Conservation (phyloP, 2,113 vertebrate genomes). For the Notarius quadriscutis region DNA sequence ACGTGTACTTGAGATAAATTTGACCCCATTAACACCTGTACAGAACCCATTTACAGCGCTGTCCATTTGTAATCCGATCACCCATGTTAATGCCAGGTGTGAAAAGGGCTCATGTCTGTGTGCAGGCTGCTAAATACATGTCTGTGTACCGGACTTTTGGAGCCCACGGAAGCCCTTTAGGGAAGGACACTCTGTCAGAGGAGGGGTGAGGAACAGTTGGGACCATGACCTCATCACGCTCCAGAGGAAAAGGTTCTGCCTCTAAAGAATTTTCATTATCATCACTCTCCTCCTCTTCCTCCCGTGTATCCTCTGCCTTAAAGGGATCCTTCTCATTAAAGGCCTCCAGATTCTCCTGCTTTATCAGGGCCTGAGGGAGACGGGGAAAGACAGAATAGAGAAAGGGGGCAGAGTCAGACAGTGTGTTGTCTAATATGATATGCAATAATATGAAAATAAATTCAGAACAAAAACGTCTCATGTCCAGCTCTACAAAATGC, state of each 20-base stretch:
- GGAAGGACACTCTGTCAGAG: constrained; percentile 87
- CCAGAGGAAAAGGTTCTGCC: constrained; percentile 87
- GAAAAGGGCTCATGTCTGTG: background rate
- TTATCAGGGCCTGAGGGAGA: constrained; percentile 82
- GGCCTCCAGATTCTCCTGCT: constrained; percentile 97
- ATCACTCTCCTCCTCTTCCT: constrained; percentile 95
- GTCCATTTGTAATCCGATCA: background rate
- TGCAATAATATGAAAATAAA: background rate
- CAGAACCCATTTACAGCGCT: background rate
- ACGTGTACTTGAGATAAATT: background rate
- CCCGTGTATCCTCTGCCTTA: constrained; percentile 88
- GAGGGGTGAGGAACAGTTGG: constrained; percentile 85
- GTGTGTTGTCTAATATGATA: background rate
- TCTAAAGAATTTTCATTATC: constrained; percentile 91
- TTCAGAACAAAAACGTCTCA: background rate
- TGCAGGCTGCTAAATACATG: background rate
- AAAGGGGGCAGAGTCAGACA: background rate
- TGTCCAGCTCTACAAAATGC: background rate
- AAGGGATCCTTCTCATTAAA: constrained; percentile 97
- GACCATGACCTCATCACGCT: constrained; percentile 95
- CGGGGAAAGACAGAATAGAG: background rate
- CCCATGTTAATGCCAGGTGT: background rate
- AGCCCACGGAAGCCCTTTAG: constrained; percentile 95
- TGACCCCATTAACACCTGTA: background rate
- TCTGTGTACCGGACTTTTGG: constrained; percentile 91